Evolutionary conservation across 2,888 invertebrate genomes (phyloP).

Genomic region (Campopleginae sp.): DNA sequence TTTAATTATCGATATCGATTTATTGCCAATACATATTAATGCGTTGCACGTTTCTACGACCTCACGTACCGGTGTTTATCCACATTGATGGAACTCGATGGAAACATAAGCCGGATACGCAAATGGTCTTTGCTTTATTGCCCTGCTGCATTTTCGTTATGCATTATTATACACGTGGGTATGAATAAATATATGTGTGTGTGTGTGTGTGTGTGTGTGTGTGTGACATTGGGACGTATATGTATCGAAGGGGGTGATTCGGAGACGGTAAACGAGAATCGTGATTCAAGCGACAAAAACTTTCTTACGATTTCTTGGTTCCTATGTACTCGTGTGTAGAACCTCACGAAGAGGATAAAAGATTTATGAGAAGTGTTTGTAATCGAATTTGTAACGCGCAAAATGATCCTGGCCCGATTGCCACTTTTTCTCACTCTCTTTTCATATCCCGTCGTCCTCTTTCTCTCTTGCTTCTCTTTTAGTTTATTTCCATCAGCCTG

Average conservation of each 20-base stretch:
- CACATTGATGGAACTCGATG: constrained; percentile 81
- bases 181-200: neutral
- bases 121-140: constrained; percentile 73
- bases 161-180: constrained; percentile 30
- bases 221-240: neutral
- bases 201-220: neutral
- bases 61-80: constrained; percentile 80
- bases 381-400: constrained; percentile 65
- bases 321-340: neutral
- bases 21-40: constrained; percentile 83
- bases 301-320: constrained; percentile 53
- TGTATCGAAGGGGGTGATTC: constrained; percentile 5
- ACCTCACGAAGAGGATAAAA: constrained; percentile 32
- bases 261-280: constrained; percentile 53
- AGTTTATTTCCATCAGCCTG: neutral
- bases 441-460: neutral
- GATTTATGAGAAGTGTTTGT: constrained; percentile 60
- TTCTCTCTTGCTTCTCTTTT: constrained; percentile 16
- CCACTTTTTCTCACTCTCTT: constrained; percentile 39
- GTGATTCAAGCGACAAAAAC: constrained; percentile 55
- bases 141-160: constrained; percentile 33
- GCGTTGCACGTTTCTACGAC: constrained; percentile 71
- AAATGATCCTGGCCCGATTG: constrained; percentile 58
- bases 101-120: constrained; percentile 82
- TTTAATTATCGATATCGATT: constrained; percentile 84